Evolutionary conservation across 2,888 invertebrate genomes (phyloP).

Genomic region (Seira musarum): DNA sequence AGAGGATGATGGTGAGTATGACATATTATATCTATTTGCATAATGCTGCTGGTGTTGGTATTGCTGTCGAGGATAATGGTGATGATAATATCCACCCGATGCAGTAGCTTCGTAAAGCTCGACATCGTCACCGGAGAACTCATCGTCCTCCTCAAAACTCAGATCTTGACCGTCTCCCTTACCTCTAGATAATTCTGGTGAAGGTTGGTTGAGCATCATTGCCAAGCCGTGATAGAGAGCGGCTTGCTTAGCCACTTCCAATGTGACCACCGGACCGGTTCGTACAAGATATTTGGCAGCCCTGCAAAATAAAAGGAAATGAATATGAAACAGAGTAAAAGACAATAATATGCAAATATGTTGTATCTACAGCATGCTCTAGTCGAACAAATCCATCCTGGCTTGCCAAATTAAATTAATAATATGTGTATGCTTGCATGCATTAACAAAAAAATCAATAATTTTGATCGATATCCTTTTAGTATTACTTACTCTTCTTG

Average conservation of each 20-base stretch:
- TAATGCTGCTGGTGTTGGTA: not conserved
- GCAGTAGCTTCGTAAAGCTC: conserved; percentile 26
- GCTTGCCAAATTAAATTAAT: too few species aligned
- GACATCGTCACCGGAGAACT: conserved; percentile 49
- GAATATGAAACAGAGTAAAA: conserved; percentile 3
- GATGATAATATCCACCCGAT: conserved; percentile 4
- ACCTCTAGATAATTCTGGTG: conserved; percentile 86
- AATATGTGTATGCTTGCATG: too few species aligned
- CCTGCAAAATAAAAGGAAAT: conserved; percentile 72
- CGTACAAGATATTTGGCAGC: conserved; percentile 97
- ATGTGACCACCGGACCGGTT: conserved; percentile 92
- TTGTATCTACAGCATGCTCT: too few species aligned
- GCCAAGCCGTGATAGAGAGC: conserved; percentile 97
- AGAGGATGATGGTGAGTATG: not conserved
- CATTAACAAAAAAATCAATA: too few species aligned
- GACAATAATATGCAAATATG: conserved; percentile 23
- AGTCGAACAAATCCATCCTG: too few species aligned
- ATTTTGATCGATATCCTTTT: too few species aligned
- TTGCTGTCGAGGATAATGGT: not conserved
- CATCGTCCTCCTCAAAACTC: conserved; percentile 55
- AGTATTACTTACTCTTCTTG: conserved; percentile 78
- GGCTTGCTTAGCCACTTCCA: conserved; percentile 98
- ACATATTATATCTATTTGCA: not conserved
- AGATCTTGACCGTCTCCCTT: conserved; percentile 67
- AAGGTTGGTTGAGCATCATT: conserved; percentile 89